Evolutionary conservation across 2,888 invertebrate species (phyloP).

Genomic region (Macrophya alboannulata): DNA sequence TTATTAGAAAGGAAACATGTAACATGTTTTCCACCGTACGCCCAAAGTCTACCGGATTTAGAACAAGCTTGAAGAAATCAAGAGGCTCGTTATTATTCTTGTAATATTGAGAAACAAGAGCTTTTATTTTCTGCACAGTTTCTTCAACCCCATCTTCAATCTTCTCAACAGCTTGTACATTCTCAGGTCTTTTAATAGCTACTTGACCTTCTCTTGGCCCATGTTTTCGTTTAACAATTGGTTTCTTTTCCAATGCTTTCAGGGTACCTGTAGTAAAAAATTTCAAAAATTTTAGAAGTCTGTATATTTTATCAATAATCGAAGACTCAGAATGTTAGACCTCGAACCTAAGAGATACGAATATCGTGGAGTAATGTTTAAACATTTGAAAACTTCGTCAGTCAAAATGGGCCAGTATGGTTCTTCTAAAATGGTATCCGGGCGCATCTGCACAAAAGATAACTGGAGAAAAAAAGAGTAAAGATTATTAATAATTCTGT

Average conservation of each 20-base stretch:
- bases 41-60: constrained; percentile 84
- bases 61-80: constrained; percentile 83
- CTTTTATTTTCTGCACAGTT: constrained; percentile 81
- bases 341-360: constrained; percentile 69
- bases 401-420: constrained; percentile 71
- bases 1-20: constrained; percentile 84
- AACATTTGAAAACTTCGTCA: constrained; percentile 62
- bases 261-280: constrained; percentile 46
- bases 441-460: constrained; percentile 46
- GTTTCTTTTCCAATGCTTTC: constrained; percentile 52
- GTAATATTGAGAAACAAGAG: constrained; percentile 80
- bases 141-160: constrained; percentile 83
- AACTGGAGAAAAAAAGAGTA: constrained; percentile 48
- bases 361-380: constrained; percentile 67
- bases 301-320: background rate
- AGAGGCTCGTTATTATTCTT: constrained; percentile 79
- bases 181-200: constrained; percentile 81
- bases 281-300: background rate
- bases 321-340: background rate
- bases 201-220: constrained; percentile 74
- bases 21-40: constrained; percentile 85
- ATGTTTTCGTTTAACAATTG: constrained; percentile 62
- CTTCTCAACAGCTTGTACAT: constrained; percentile 81
- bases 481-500: no score
- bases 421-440: constrained; percentile 61